Evolutionary conservation across 2,888 invertebrate genomes (phyloP).

Genomic region (Euplexia lucipara): DNA sequence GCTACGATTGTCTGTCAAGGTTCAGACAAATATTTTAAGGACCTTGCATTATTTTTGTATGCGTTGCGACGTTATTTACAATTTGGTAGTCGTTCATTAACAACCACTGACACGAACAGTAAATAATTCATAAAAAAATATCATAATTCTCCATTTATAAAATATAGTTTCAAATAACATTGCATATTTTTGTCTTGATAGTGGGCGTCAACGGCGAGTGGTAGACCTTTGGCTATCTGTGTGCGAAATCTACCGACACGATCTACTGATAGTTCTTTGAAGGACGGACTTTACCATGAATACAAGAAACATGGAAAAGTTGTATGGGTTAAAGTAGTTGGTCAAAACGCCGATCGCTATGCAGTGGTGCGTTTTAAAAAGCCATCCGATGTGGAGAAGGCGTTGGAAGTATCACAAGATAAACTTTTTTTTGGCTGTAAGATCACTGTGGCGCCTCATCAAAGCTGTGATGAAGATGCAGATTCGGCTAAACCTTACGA

Average conservation of each 20-base stretch:
- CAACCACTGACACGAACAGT: constrained; percentile 7
- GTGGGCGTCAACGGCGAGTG: constrained; percentile 92
- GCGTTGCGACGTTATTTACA: neutral
- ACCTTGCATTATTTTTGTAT: neutral
- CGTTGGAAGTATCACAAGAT: constrained; percentile 98
- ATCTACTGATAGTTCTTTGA: constrained; percentile 98
- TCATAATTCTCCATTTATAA: constrained; percentile 21
- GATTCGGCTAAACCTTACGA: constrained; percentile 97
- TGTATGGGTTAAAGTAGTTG: constrained; percentile 98
- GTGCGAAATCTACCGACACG: constrained; percentile 97
- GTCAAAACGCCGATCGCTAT: constrained; percentile 97
- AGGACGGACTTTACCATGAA: constrained; percentile 99
- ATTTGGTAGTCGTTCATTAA: neutral
- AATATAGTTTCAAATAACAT: constrained; percentile 55
- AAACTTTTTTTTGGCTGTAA: constrained; percentile 99
- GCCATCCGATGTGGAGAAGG: constrained; percentile 99
- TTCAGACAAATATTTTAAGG: constrained; percentile 7
- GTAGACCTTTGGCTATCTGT: constrained; percentile 96
- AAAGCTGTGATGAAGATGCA: constrained; percentile 97
- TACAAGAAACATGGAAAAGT: constrained; percentile 99
- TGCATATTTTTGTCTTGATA: constrained; percentile 69
- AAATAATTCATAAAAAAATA: constrained; percentile 27
- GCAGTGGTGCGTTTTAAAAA: constrained; percentile 98
- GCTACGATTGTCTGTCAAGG: constrained; percentile 2
- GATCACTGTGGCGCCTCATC: constrained; percentile 98